phyloP scores from a whole-genome alignment of 1,140 invertebrate genomes.

The Calephelis virginiensis region DNA sequence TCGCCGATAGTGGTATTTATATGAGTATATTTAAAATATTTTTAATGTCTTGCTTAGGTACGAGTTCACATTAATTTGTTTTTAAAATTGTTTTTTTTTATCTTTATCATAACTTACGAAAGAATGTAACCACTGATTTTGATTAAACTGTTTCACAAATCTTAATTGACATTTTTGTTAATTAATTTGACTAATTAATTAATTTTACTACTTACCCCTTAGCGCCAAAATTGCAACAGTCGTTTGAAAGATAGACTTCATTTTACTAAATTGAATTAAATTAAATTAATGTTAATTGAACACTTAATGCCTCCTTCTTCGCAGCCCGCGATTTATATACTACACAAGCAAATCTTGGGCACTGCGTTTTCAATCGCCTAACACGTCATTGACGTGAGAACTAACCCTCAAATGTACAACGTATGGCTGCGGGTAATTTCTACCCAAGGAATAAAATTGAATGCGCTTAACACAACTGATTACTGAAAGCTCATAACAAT shows the following conservation, averaged over 20 bases:
- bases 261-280: constrained; percentile 36
- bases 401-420: constrained; percentile 46
- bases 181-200: background rate
- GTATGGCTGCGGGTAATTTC: background rate
- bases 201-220: constrained; percentile 46
- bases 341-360: constrained; percentile 56
- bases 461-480: no score
- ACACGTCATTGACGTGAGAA: constrained; percentile 60
- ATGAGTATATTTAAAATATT: no score
- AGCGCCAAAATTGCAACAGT: constrained; percentile 52
- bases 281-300: constrained; percentile 26
- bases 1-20: no score
- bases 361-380: constrained; percentile 63
- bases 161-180: no score
- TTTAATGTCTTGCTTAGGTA: no score
- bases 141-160: no score
- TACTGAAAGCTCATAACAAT: no score
- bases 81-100: no score
- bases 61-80: no score
- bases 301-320: constrained; percentile 54
- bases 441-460: background rate
- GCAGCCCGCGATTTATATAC: constrained; percentile 62
- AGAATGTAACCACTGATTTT: no score
- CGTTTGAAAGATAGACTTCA: constrained; percentile 40
- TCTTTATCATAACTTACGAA: no score